Percentiles rank a stretch among this genome's conserved stretches.
Evolutionary conservation across 1,140 invertebrate genomes (phyloP).

Genomic region (Teleopsis dalmanni): DNA sequence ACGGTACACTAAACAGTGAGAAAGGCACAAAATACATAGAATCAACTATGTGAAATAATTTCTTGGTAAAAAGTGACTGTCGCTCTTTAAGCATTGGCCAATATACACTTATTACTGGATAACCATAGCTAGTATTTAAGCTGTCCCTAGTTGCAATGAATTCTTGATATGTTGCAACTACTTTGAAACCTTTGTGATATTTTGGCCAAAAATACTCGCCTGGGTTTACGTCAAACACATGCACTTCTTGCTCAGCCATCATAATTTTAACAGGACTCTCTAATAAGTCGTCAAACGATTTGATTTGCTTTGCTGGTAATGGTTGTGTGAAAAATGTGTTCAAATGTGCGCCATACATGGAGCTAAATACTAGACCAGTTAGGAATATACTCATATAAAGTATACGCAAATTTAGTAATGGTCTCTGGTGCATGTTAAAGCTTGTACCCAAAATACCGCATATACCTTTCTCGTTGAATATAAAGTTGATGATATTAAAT

Average conservation of each 20-base stretch:
- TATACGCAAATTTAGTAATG: too few relatives aligned
- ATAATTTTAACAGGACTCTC: not conserved
- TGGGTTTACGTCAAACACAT: not conserved
- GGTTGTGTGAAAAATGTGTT: constrained; percentile 20
- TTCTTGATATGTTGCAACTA: not conserved
- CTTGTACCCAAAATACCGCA: too few relatives aligned
- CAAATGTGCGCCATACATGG: constrained; percentile 29
- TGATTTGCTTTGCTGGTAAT: constrained; percentile 13
- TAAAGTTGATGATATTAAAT: too few relatives aligned
- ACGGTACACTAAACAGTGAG: not conserved
- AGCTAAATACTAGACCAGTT: constrained; percentile 25
- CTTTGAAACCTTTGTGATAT: not conserved
- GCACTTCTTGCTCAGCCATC: not conserved
- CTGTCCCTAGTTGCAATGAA: not conserved
- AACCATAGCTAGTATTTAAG: constrained; percentile 1
- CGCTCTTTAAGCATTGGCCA: not conserved
- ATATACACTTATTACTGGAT: not conserved
- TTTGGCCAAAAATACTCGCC: not conserved
- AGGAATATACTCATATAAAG: constrained; percentile 20
- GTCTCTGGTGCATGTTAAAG: too few relatives aligned
- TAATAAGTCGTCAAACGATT: constrained; percentile 12
- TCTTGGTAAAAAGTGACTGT: not conserved
- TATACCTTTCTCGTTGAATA: too few relatives aligned
- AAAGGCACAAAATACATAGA: not conserved
- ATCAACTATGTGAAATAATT: not conserved